Conservation (phyloP, 2,113 vertebrate species). For the Halichoerus grypus region DNA sequence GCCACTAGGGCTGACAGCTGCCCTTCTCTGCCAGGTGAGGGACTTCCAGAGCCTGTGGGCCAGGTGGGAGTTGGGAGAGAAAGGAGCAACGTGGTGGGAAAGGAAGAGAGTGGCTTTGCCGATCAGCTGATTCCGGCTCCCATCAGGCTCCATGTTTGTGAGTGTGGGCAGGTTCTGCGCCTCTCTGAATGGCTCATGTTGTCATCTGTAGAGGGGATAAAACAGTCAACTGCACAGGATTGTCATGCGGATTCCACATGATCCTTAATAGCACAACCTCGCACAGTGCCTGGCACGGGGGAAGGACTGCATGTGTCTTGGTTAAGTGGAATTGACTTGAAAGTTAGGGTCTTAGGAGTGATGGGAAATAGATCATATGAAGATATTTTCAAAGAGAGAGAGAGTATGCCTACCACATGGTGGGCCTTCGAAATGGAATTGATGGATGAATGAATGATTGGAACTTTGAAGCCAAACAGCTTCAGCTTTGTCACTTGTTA, state of each 20-base stretch:
- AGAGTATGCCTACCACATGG: not conserved
- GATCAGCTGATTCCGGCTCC: not conserved
- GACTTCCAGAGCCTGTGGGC: not conserved
- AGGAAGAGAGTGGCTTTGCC: not conserved
- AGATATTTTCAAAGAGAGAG: not conserved
- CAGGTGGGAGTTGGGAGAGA: not conserved
- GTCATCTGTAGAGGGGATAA: not conserved
- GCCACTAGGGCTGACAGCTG: not conserved
- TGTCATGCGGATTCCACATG: not conserved
- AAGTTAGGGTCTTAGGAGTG: not conserved
- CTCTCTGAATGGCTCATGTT: not conserved
- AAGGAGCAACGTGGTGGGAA: not conserved
- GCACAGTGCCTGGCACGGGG: not conserved
- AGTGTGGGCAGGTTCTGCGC: not conserved
- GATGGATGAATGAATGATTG: not conserved
- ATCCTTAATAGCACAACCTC: not conserved
- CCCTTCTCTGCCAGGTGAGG: not conserved
- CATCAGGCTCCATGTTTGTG: not conserved
- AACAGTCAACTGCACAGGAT: not conserved
- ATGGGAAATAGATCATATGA: not conserved
- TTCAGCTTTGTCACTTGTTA: not conserved
- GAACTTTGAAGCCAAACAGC: not conserved
- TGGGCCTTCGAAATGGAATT: not conserved
- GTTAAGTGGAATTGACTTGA: conserved; percentile 11
- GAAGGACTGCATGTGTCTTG: not conserved